A percentile compares a stretch with the other conserved stretches of the same genome.
Conservation (phyloP, 1,140 invertebrate species). For the Sarcophaga peregrina region DNA sequence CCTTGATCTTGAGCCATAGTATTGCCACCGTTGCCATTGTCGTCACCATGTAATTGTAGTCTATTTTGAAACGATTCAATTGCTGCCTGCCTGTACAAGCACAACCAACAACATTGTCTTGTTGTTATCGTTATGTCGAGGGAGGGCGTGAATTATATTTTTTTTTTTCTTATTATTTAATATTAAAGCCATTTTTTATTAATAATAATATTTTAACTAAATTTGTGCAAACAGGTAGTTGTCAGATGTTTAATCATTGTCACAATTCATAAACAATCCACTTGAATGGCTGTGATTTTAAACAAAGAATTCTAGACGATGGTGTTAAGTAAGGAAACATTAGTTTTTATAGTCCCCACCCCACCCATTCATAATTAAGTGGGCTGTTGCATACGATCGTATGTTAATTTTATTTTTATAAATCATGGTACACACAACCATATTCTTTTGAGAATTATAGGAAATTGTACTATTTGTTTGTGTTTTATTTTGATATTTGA, state of each 20-base stretch:
- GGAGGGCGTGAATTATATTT: neutral
- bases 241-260: slow-evolving; percentile 2
- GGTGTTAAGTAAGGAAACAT: neutral
- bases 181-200: neutral
- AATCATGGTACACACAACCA: too few species aligned
- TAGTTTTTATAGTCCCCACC: neutral
- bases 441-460: too few species aligned
- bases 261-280: slow-evolving; percentile 19
- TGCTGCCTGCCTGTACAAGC: neutral
- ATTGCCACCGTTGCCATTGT: neutral
- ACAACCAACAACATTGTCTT: neutral
- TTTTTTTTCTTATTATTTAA: neutral
- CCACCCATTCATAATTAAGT: too few species aligned
- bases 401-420: too few species aligned
- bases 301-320: too few species aligned
- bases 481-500: too few species aligned
- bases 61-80: neutral
- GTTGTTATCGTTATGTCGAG: neutral
- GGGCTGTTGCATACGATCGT: too few species aligned
- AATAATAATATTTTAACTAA: slow-evolving; percentile 24
- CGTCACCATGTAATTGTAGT: neutral
- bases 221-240: slow-evolving; percentile 36
- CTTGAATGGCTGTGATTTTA: neutral
- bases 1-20: slow-evolving; percentile 13
- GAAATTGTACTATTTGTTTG: too few species aligned